Evolutionary conservation across 2,797 vertebrate genomes (phyloP).

Genomic region (Pelochelys cantorii): DNA sequence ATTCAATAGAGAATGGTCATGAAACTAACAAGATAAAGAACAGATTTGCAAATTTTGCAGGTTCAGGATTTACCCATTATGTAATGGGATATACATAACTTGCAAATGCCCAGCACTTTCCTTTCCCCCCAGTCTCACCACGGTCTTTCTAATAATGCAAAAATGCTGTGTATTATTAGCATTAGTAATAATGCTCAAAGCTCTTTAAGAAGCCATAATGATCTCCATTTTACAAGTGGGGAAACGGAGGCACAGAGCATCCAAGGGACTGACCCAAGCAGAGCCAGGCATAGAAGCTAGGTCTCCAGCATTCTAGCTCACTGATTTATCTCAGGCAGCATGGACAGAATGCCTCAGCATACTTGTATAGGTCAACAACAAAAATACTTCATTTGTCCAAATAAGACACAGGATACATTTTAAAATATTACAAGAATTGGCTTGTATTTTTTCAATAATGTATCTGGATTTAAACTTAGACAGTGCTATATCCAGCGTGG

Average conservation of each 20-base stretch:
- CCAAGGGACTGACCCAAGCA: neutral
- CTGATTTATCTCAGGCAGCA: accelerated
- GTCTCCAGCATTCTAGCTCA: no score
- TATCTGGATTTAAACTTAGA: neutral
- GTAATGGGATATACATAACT: neutral
- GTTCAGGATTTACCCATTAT: conserved; percentile 14
- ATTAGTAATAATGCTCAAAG: neutral
- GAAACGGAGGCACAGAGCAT: neutral
- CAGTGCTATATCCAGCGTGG: neutral
- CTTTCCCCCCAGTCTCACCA: neutral
- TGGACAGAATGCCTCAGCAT: neutral
- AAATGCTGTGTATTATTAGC: no score
- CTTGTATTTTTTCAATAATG: neutral
- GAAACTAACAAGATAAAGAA: neutral
- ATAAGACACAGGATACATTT: accelerated
- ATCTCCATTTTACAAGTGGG: neutral
- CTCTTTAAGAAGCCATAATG: neutral
- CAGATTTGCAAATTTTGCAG: conserved; percentile 8
- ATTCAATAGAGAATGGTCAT: neutral
- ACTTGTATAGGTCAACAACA: accelerated
- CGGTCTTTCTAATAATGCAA: neutral
- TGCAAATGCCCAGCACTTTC: conserved; percentile 12
- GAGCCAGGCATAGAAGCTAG: no score
- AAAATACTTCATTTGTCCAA: accelerated
- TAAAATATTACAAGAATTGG: accelerated